Base-by-base conservation (phyloP, 2,888 invertebrate species). In the Zygogramma bicolorata region DNA sequence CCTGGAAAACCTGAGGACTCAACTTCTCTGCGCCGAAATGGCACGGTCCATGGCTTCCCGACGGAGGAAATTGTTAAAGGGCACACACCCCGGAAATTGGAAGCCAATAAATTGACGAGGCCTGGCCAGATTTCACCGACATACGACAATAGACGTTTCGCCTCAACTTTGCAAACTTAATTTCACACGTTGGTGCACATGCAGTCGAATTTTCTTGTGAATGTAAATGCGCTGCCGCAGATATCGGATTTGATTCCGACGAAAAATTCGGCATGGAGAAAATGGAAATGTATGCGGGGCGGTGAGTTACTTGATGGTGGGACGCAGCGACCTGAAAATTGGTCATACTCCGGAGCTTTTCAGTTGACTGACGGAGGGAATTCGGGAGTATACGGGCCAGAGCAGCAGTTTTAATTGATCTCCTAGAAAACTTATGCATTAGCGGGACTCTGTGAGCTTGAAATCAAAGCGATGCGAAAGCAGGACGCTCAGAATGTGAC, bases 31-130 rank as follows among this genome's bases (percentile, higher is more conserved):
- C 53, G 53, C 27, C 53, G 66, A 66, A 70, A 66, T 70, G 59
- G 29, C 22, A 40, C 61, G 70, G 66, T 70, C 70, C 70, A 62
- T 66, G 66, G 70, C 34, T 42, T 70, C 15, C 57, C 66, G 15
- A 61, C 53, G 42, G 57, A 70, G 70, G 66, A 70, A 70, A 70
- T 70, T 70, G 70, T 70, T 70, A 70, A 66, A 70, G 70, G 70
- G 61, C 61, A 61, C 57, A 70, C 40, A 69, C 31, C 40, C 70
- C 61, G 70, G 70, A 70, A 70, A 70, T 70, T 70, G 70, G 70
- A 66, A 70, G 70, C 70, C 70, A 70, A 70, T 70, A 70, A 70
- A 70, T 66, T 70, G 66, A 66, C 60, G 65, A 66, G 53, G 53
- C 5, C 7, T 27, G 53, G 25, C 53, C 53, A 53, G 53, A 53